Percentiles rank a stretch among this genome's conserved stretches.
phyloP scores from a whole-genome alignment of 2,888 invertebrate genomes.

The Drosophila nigricruria region DNA sequence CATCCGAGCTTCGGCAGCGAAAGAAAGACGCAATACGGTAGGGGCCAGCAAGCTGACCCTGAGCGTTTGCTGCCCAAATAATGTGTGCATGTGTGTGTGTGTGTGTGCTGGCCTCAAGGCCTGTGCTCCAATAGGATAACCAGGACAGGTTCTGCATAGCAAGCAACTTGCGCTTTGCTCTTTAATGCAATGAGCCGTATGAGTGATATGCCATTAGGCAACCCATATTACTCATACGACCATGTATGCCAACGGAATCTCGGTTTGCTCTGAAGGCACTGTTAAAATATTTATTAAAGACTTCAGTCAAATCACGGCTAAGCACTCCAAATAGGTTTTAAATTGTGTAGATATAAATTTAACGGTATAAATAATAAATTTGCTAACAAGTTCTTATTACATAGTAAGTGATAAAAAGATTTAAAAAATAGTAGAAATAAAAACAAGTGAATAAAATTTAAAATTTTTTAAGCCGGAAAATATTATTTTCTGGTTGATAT shows the following conservation, averaged over 20 bases:
- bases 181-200: constrained; percentile 39
- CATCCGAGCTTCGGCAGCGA: constrained; percentile 5
- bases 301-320: not conserved
- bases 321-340: not conserved
- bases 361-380: not conserved
- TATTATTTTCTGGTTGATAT: not conserved
- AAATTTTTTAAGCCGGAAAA: not conserved
- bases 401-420: not conserved
- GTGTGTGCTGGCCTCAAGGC: constrained; percentile 32
- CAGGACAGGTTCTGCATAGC: constrained; percentile 38
- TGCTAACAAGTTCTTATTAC: no score
- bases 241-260: constrained; percentile 1
- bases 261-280: not conserved
- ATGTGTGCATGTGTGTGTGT: constrained; percentile 8
- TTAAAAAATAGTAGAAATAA: not conserved
- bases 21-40: constrained; percentile 13
- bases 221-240: constrained; percentile 27
- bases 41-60: constrained; percentile 37
- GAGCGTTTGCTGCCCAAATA: constrained; percentile 40
- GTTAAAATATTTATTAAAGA: constrained; percentile 32
- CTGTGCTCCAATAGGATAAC: constrained; percentile 28
- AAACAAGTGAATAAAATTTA: not conserved
- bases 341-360: not conserved
- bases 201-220: constrained; percentile 40
- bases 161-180: constrained; percentile 23